These are phyloP conservation scores for Lophius americanus DNA, from an alignment of 2,797 vertebrate genomes.

Conservation along the genomic window DNA sequence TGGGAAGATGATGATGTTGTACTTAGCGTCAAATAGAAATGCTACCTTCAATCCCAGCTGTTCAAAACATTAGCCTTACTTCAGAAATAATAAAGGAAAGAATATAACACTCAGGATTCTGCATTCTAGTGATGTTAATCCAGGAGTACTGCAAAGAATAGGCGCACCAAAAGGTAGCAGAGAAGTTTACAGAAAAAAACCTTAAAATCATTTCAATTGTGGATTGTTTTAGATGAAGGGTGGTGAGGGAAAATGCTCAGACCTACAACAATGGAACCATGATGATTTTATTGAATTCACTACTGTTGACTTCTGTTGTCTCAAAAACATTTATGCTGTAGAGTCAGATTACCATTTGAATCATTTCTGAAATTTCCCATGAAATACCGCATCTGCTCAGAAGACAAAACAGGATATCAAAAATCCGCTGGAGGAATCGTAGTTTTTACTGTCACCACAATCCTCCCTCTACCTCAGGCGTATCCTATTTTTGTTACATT, in stretches of 20 bases:
- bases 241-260: neutral
- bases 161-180: constrained; percentile 4
- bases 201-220: constrained; percentile 29
- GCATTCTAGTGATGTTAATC: constrained; percentile 10
- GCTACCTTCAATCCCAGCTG: neutral
- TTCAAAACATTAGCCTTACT: neutral
- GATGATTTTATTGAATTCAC: constrained; percentile 45
- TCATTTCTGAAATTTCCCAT: constrained; percentile 10
- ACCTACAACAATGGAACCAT: constrained; percentile 41
- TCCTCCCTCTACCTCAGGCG: constrained; percentile 10
- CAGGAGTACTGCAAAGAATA: neutral
- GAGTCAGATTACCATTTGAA: constrained; percentile 33
- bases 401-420: constrained; percentile 15
- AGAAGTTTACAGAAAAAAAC: neutral
- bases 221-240: constrained; percentile 22
- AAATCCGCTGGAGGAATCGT: constrained; percentile 1
- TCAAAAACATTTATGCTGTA: neutral
- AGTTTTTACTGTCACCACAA: constrained; percentile 19
- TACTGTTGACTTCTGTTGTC: constrained; percentile 25
- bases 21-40: neutral
- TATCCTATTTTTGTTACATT: neutral
- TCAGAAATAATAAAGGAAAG: neutral
- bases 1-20: neutral
- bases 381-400: constrained; percentile 6
- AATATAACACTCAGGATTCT: neutral